Base-by-base conservation (phyloP, 2,113 vertebrate species). In the Acrocephalus kingi region DNA sequence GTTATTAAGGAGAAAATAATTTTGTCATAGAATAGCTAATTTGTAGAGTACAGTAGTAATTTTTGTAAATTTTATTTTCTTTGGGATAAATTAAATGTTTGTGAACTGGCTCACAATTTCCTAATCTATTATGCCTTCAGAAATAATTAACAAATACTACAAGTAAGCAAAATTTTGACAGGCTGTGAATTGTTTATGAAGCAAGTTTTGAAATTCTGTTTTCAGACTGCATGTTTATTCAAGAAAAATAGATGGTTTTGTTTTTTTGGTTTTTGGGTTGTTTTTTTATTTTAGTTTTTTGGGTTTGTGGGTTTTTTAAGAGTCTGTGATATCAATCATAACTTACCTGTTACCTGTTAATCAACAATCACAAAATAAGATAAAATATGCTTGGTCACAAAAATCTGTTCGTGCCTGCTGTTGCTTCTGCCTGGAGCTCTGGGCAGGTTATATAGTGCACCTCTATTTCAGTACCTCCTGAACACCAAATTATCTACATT, bases 1-100 rank as follows among this genome's bases (percentile, higher is more conserved):
- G 55, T 85, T 82, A 96, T 87, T 92, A 87, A 89, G n/a, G 55
- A 88, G 52, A 92, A 91, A 95, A 90, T 84, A 85, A 78, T 95
- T 94, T 89, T 85, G 52, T 66, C 46, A 59, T 52, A 85, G 55
- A 84, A 69, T 64, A 83, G 49, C 52, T 93, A 86, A 94, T 96
- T 85, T 91, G 22, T 79, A 59, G 66, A 84, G 7, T n/a, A 39
- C 19, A 59, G 43, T 64, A 52, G 84, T 83, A 0, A 33, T 69
- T 82, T 87, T 66, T 78, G 23, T 46, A 87, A 45, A 5, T 84
- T 90, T 84, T 77, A 37, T 61, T 92, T 92, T 51, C 61, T 68
- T 82, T 41, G 23, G 31, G 45, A 85, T 71, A 82, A 74, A 52
- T 56, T 20, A 74, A 90, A 39, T 11, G 3, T 52, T 84, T 90